phyloP scores from a whole-genome alignment of 2,113 vertebrate genomes.

The Macquaria australasica region DNA sequence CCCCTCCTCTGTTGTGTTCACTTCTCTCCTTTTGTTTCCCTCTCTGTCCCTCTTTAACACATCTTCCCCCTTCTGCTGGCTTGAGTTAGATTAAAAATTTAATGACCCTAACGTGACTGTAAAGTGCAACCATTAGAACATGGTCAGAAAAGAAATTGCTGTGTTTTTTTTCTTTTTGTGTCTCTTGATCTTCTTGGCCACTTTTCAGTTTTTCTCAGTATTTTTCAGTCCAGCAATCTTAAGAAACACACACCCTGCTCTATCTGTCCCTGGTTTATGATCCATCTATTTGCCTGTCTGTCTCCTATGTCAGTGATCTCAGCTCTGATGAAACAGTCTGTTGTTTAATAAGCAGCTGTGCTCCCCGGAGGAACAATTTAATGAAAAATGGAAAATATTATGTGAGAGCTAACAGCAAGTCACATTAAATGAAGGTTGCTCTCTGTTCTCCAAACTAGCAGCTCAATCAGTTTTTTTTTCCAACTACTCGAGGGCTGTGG shows the following conservation, averaged over 20 bases:
- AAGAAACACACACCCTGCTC: constrained; percentile 45
- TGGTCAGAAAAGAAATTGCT: background rate
- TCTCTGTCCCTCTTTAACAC: background rate
- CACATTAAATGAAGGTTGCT: background rate
- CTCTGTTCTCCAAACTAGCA: background rate
- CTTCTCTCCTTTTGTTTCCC: background rate
- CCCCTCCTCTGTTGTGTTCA: constrained; percentile 13
- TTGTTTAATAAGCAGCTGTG: constrained; percentile 74
- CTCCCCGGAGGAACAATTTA: constrained; percentile 16
- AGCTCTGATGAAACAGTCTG: constrained; percentile 48
- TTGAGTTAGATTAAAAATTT: background rate
- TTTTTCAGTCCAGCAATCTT: background rate
- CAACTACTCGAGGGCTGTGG: background rate
- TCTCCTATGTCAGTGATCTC: constrained; percentile 48
- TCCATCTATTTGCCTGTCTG: constrained; percentile 8
- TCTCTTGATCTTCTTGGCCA: constrained; percentile 1
- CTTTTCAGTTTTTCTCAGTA: background rate
- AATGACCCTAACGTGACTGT: background rate
- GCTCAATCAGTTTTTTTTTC: background rate
- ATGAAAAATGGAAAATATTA: constrained; percentile 36
- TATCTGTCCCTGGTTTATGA: constrained; percentile 49
- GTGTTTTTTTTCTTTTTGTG: background rate
- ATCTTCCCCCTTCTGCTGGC: background rate
- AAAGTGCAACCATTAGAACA: background rate
- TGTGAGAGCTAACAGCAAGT: background rate